phyloP scores from a whole-genome alignment of 2,113 vertebrate species.

The Hyla sarda region DNA sequence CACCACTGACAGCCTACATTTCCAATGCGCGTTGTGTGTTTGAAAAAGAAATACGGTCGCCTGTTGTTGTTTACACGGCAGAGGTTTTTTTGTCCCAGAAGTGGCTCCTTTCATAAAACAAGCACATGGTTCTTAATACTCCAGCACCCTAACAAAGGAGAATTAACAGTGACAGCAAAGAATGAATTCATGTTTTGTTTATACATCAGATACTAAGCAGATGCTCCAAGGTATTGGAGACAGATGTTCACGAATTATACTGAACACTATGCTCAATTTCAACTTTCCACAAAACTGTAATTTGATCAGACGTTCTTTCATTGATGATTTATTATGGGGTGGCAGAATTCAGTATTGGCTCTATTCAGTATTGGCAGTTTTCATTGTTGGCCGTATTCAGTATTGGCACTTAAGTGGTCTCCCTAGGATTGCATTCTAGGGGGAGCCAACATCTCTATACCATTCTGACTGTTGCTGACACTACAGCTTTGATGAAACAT shows the following conservation, averaged over 20 bases:
- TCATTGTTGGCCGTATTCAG: conserved; percentile 45
- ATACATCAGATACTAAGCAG: conserved; percentile 76
- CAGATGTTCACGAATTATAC: conserved; percentile 79
- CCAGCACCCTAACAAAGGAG: conserved; percentile 58
- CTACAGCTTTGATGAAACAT: not conserved
- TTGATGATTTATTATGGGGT: conserved; percentile 72
- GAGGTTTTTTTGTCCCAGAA: conserved; percentile 18
- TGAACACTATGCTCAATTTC: conserved; percentile 74
- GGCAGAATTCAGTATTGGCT: conserved; percentile 15
- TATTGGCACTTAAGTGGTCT: no score
- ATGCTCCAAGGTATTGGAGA: conserved; percentile 71
- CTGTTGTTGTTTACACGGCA: conserved; percentile 36
- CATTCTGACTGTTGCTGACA: not conserved
- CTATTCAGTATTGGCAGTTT: not conserved
- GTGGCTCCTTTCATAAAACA: conserved; percentile 33
- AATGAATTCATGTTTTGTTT: conserved; percentile 71
- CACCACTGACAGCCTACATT: conserved; percentile 16
- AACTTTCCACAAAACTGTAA: conserved; percentile 69
- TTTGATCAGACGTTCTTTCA: conserved; percentile 69
- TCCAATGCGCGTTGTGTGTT: not conserved
- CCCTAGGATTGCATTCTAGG: not conserved
- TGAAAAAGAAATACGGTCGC: not conserved
- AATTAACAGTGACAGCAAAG: conserved; percentile 60
- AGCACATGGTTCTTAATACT: conserved; percentile 44
- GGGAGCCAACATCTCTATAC: not conserved